A percentile compares a stretch with the other conserved stretches of the same genome.
These are phyloP conservation scores for Cyaniris semiargus DNA, from an alignment of 2,888 invertebrate genomes.

Conservation along the genomic window DNA sequence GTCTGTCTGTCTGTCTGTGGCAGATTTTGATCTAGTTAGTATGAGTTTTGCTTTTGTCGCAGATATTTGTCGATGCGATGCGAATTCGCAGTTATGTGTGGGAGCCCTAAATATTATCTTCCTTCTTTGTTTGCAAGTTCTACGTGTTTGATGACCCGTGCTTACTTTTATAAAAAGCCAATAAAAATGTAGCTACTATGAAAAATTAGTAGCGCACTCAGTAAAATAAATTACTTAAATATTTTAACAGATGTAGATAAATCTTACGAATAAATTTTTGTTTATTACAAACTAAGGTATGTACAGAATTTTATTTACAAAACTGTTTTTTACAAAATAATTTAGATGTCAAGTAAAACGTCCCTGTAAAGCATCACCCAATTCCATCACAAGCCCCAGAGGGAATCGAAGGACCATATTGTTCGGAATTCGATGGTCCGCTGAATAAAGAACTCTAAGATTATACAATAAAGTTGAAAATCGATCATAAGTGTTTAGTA, in stretches of 20 bases:
- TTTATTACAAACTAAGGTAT: slow-evolving; percentile 22
- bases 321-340: slow-evolving; percentile 18
- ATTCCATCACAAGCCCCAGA: slow-evolving; percentile 20
- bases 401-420: background rate
- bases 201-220: background rate
- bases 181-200: background rate
- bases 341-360: slow-evolving; percentile 22
- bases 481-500: background rate
- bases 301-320: slow-evolving; percentile 25
- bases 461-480: background rate
- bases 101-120: no score
- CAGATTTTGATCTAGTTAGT: no score
- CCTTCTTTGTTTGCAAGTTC: no score
- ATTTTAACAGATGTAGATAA: slow-evolving; percentile 6
- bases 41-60: no score
- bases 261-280: background rate
- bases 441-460: background rate
- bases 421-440: background rate
- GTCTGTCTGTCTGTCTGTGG: no score
- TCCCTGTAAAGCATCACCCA: slow-evolving; percentile 28
- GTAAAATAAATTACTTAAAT: slow-evolving; percentile 16
- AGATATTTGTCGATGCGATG: no score
- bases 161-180: background rate
- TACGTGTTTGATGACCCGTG: background rate
- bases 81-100: no score